phyloP scores from a whole-genome alignment of 1,140 invertebrate species.

The Leucophenga varia region DNA sequence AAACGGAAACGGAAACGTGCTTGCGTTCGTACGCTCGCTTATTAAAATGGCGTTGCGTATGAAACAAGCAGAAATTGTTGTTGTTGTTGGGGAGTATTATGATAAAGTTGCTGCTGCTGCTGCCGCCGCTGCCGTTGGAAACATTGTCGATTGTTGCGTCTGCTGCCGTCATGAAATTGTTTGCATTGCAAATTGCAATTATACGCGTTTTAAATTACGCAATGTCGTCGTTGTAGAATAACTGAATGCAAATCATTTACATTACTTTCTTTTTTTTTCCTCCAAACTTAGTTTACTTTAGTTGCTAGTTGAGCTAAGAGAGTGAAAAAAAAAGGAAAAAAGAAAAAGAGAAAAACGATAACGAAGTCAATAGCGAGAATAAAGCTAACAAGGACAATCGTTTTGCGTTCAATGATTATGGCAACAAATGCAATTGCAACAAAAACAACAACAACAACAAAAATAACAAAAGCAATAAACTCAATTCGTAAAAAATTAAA shows the following conservation, averaged over 20 bases:
- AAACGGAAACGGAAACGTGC: slow-evolving; percentile 18
- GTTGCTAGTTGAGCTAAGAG: not conserved
- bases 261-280: not conserved
- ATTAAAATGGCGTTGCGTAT: not conserved
- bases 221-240: no score
- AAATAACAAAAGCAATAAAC: slow-evolving; percentile 2
- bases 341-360: slow-evolving; percentile 1
- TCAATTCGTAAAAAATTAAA: no score
- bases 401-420: not conserved
- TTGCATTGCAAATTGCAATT: slow-evolving; percentile 49
- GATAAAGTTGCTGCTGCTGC: slow-evolving; percentile 4
- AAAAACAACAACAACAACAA: slow-evolving; percentile 2
- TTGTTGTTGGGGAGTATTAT: slow-evolving; percentile 5
- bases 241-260: not conserved
- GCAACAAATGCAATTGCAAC: not conserved
- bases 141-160: slow-evolving; percentile 20
- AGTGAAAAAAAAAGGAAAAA: not conserved
- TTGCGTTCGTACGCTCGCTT: slow-evolving; percentile 13
- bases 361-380: slow-evolving; percentile 1
- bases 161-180: slow-evolving; percentile 21
- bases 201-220: slow-evolving; percentile 29
- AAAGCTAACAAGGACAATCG: not conserved
- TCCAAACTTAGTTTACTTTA: not conserved
- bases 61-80: slow-evolving; percentile 22
- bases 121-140: not conserved